Evolutionary conservation across 2,113 vertebrate genomes (phyloP).

Genomic region (Phaethornis superciliosus): DNA sequence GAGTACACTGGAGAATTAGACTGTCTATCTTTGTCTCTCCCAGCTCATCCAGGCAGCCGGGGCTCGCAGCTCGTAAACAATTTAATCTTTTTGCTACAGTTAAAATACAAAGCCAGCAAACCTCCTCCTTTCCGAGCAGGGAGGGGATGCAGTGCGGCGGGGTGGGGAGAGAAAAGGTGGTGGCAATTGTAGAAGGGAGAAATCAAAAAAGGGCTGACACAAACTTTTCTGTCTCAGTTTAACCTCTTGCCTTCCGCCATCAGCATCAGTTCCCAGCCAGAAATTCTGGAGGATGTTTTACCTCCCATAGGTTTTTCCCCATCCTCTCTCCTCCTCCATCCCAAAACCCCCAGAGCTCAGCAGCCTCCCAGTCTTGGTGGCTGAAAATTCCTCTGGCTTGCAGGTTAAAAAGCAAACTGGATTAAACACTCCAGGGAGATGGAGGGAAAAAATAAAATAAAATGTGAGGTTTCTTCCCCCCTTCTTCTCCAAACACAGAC

Average conservation of each 20-base stretch:
- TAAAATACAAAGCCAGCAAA: constrained; percentile 85
- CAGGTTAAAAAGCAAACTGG: constrained; percentile 32
- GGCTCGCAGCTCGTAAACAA: constrained; percentile 96
- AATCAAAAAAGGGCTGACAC: constrained; percentile 66
- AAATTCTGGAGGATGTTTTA: constrained; percentile 48
- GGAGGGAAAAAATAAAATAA: neutral
- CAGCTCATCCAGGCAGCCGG: constrained; percentile 92
- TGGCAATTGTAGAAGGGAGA: neutral
- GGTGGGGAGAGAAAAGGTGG: neutral
- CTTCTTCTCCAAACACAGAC: neutral
- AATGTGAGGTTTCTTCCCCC: neutral
- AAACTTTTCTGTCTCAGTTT: constrained; percentile 62
- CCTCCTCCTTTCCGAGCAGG: constrained; percentile 71
- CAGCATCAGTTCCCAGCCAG: constrained; percentile 4
- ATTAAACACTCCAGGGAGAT: neutral
- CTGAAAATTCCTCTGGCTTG: neutral
- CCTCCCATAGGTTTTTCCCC: neutral
- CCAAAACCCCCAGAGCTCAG: neutral
- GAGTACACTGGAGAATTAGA: constrained; percentile 95
- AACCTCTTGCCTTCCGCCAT: constrained; percentile 49
- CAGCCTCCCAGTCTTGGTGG: neutral
- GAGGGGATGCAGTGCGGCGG: neutral
- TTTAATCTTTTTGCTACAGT: constrained; percentile 98
- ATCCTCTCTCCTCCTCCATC: neutral
- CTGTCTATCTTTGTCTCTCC: constrained; percentile 98